These are phyloP conservation scores for Gryon sp. DNA, from an alignment of 1,140 invertebrate species.

Conservation along the genomic window DNA sequence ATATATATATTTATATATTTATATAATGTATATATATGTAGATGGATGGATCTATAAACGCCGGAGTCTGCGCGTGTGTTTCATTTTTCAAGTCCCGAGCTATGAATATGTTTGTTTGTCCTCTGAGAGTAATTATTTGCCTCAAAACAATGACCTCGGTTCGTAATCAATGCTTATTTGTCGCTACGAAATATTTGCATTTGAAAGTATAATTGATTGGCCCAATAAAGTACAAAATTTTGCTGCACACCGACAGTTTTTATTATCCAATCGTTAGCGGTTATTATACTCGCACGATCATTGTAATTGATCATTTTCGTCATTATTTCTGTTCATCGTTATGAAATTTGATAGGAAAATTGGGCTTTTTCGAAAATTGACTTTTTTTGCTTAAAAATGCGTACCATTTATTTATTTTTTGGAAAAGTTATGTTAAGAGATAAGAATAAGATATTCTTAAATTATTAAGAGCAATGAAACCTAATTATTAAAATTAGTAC, in stretches of 20 bases:
- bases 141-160: slow-evolving; percentile 52
- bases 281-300: no score
- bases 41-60: slow-evolving; percentile 15
- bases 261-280: slow-evolving; percentile 7
- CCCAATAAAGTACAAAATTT: slow-evolving; percentile 20
- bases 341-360: no score
- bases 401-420: no score
- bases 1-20: slow-evolving; percentile 9
- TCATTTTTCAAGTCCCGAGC: slow-evolving; percentile 39
- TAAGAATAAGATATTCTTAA: no score
- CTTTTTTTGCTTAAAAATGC: no score
- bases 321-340: no score
- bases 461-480: no score
- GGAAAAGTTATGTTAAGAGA: no score
- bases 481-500: no score
- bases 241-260: background rate
- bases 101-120: slow-evolving; percentile 53
- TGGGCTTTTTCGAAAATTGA: no score
- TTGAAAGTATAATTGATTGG: slow-evolving; percentile 48
- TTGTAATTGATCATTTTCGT: no score
- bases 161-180: slow-evolving; percentile 55
- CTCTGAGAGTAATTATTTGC: slow-evolving; percentile 57
- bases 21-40: slow-evolving; percentile 27
- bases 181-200: slow-evolving; percentile 48
- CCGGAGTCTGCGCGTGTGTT: background rate